Base-by-base conservation (phyloP, 2,113 vertebrate genomes). In the Gadus chalcogrammus region DNA sequence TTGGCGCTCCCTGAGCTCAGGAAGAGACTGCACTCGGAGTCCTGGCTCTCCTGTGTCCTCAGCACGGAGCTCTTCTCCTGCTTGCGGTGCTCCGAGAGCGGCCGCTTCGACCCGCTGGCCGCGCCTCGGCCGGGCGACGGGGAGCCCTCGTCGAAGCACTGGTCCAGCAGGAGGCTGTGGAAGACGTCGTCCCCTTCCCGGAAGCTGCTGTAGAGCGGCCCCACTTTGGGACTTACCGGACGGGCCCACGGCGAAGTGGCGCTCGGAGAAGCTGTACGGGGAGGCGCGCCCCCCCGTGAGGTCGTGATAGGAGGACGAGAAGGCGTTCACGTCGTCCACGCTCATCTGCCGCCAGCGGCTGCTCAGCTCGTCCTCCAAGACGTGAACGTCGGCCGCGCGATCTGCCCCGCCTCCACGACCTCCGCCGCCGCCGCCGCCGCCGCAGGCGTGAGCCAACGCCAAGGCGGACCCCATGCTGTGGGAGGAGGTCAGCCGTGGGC, bases 141-240 rank as follows among this genome's bases (percentile, higher is more conserved):
- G 59, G 88, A 61, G 15, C 91, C 86, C 63, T 89, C 82, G 18
- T 94, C 89, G 76, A 95, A 97, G 77, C 93, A 92, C 74, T 94
- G 89, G 86, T 96, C 94, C 4, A 92, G 89, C 69, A 92, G 87
- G 12, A 80, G 91, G 76, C 89, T 91, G 79, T 92, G 94, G 87
- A 95, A 94, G 78, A 93, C 90, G 20, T 95, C 93, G 0, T 96
- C 94, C 59, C 93, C 94, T 82, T 98, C 96, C 0, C 93, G 95
- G 89, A 95, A 95, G 88, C 94, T 95, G 67, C 94, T 93, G 17
- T 95, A 98, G 70, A 95, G 89, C 12, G 93, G 93, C 69, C 93
- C 94, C 31, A 86, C 75, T 22, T 94, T 92, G 69, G 69, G 89
- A 90, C 80, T 94, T 90, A 42, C 67, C 77, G 58, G 93, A 80